phyloP scores from a whole-genome alignment of 2,888 invertebrate species.

The Amphimallon solstitiale region DNA sequence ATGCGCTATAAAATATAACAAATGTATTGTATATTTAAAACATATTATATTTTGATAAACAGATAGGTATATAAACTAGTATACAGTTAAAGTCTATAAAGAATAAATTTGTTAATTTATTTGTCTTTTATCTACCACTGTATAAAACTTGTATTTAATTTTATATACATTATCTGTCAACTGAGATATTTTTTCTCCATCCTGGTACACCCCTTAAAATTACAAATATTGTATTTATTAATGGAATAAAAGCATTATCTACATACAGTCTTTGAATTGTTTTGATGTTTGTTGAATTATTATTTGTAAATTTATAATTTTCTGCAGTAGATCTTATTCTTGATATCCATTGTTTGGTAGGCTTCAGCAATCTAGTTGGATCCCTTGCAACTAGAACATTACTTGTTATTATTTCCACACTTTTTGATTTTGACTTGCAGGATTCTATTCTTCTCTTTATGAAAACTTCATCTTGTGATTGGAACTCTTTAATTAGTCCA shows the following conservation, averaged over 20 bases:
- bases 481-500: constrained; percentile 58
- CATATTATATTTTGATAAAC: too few relatives aligned
- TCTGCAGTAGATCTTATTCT: constrained; percentile 24
- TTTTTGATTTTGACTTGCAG: constrained; percentile 48
- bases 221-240: constrained; percentile 1
- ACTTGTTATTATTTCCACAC: constrained; percentile 30
- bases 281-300: constrained; percentile 40
- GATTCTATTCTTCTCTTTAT: constrained; percentile 51
- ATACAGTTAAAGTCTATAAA: too few relatives aligned
- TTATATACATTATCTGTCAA: not conserved
- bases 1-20: too few relatives aligned
- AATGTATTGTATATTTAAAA: too few relatives aligned
- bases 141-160: too few relatives aligned
- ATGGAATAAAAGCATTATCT: constrained; percentile 10
- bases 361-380: constrained; percentile 56
- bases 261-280: constrained; percentile 55
- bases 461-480: constrained; percentile 57
- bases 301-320: constrained; percentile 32
- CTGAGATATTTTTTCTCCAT: constrained; percentile 48
- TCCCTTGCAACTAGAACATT: constrained; percentile 48
- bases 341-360: constrained; percentile 59
- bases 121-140: too few relatives aligned
- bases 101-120: too few relatives aligned
- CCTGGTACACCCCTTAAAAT: constrained; percentile 52
- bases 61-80: too few relatives aligned